phyloP scores from a whole-genome alignment of 2,888 invertebrate genomes.

The Drosophila trichaetosa region DNA sequence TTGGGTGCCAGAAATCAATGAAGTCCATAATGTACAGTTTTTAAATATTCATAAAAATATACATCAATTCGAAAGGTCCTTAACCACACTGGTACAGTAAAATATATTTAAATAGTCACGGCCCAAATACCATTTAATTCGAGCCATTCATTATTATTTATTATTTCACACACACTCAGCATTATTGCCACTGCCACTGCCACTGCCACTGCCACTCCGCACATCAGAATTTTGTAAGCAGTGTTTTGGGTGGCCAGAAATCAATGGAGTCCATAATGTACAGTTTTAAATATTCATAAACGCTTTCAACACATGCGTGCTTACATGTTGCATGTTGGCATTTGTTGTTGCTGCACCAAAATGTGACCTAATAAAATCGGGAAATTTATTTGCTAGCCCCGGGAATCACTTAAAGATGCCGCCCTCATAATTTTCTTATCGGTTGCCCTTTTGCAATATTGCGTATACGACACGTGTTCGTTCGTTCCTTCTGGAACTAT shows the following conservation, averaged over 20 bases:
- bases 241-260: background rate
- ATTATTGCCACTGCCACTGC: conserved; percentile 1
- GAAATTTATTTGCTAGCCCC: conserved; percentile 42
- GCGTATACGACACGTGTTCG: conserved; percentile 52
- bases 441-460: conserved; percentile 33
- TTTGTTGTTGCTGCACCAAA: conserved; percentile 3
- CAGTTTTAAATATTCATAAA: conserved; percentile 54
- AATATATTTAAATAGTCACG: background rate
- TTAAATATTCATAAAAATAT: too few species aligned
- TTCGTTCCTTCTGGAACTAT: conserved; percentile 2
- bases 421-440: background rate
- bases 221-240: background rate
- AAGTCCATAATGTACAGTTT: too few species aligned
- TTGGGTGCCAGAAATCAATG: too few species aligned
- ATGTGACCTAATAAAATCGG: conserved; percentile 41
- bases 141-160: conserved; percentile 2
- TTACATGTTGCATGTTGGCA: background rate
- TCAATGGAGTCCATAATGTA: conserved; percentile 32
- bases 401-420: conserved; percentile 47
- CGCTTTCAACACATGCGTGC: conserved; percentile 60
- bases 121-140: background rate
- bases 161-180: background rate
- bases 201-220: background rate
- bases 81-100: background rate
- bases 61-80: background rate